Percentiles rank a stretch among this genome's conserved stretches.
phyloP scores from a whole-genome alignment of 2,888 invertebrate species.

The Pammene fasciana region DNA sequence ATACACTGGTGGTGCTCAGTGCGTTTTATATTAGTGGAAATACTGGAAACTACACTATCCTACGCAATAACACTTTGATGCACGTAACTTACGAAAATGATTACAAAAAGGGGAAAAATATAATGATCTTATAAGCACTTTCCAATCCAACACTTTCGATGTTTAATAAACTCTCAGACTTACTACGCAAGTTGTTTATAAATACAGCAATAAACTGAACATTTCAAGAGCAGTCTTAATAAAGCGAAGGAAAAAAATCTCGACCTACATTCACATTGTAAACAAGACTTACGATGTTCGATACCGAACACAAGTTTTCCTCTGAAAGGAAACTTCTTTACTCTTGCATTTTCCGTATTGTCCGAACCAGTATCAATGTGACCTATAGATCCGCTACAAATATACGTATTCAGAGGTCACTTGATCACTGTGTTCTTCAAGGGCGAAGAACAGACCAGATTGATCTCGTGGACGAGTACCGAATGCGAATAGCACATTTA shows the following conservation, averaged over 20 bases:
- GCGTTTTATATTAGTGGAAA: too few species aligned
- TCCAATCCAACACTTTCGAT: neutral
- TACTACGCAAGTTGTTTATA: constrained; percentile 14
- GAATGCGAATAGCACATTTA: constrained; percentile 22
- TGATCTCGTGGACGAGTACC: constrained; percentile 29
- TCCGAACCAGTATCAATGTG: neutral
- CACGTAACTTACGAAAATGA: too few species aligned
- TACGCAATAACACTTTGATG: too few species aligned
- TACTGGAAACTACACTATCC: too few species aligned
- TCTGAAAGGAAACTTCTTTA: constrained; percentile 21
- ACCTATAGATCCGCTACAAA: neutral
- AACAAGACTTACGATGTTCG: constrained; percentile 41
- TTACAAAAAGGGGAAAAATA: too few species aligned
- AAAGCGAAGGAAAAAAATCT: constrained; percentile 39
- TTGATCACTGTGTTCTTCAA: neutral
- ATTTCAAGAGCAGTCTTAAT: constrained; percentile 38
- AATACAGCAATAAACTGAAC: constrained; percentile 3
- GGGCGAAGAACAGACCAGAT: constrained; percentile 9
- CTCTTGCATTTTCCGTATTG: neutral
- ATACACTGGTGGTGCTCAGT: too few species aligned
- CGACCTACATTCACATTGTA: constrained; percentile 45
- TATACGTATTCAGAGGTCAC: constrained; percentile 1
- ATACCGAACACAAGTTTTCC: constrained; percentile 33
- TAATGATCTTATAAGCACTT: too few species aligned
- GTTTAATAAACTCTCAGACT: constrained; percentile 6